Evolutionary conservation across 1,140 invertebrate genomes (phyloP), one percentile per base, ranked within the genome.

Genomic region (Lordiphosa clarofinis): DNA sequence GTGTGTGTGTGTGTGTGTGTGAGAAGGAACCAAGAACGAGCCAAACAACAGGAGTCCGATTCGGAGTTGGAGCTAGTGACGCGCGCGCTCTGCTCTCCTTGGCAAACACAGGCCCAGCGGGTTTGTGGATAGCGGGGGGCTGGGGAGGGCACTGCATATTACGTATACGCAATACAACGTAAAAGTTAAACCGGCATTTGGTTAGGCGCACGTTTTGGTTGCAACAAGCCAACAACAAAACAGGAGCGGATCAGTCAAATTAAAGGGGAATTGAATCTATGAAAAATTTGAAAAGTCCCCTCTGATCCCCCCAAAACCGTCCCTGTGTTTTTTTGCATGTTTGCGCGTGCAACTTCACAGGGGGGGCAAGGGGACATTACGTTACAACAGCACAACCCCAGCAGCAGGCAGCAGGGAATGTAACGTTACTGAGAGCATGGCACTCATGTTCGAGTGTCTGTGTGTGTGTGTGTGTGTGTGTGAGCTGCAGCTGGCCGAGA

Each of bases 161-260:
- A 76, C 73, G 73, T 79, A 78, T 76, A 78, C 74, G 73, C 74
- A 68, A 65, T 38, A 56, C 53, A 81, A 65, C 68, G 63, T 64
- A 52, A 69, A 79, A 66, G 65, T 47, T 74, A 70, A 81, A 81
- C 70, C 71, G 65, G 71, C 74, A 78, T 76, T 75, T 75, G 70
- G 72, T 57, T 68, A 73, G 57, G 57, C 67, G 56, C 73, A 70
- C 71, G 60, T 73, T 79, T 73, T 58, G 61, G 54, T 38, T 38
- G 56, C 59, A 43, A 42, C 28, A 59, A 40, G 38, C 7, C 24
- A 13, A 33, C 1, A 53, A 13, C 28, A 13, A 8, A 4, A 6
- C 38, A 56, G 44, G 61, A 7, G 11, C 42, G 56, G 38, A 48
- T 54, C 11, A 35, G 4, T 4, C 10, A 10, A 13, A 43, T 38